phyloP scores from a whole-genome alignment of 1,140 invertebrate genomes.

The Solenopsis fugax region DNA sequence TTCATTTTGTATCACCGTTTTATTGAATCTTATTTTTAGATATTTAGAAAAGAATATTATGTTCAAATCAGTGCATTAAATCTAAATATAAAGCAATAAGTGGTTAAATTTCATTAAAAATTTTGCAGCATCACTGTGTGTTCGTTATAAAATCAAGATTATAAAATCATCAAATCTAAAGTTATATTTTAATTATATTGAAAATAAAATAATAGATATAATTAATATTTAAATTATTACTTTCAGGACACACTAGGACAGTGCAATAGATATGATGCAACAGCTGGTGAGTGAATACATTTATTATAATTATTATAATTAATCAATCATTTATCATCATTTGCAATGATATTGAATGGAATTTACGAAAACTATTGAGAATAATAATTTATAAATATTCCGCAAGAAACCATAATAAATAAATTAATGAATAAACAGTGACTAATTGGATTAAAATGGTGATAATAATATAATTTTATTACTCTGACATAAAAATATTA shows the following conservation, averaged over 20 bases:
- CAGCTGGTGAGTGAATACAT: not conserved
- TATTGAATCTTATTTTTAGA: too few relatives aligned
- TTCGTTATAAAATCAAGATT: too few relatives aligned
- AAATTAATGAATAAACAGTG: not conserved
- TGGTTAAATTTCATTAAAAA: too few relatives aligned
- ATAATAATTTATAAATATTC: too few relatives aligned
- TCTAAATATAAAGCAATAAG: too few relatives aligned
- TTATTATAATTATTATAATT: slow-evolving; percentile 14
- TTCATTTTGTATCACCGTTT: too few relatives aligned
- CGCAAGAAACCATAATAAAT: too few relatives aligned
- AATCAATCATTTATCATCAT: not conserved
- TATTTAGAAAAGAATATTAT: too few relatives aligned
- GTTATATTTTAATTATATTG: slow-evolving; percentile 4
- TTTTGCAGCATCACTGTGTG: too few relatives aligned
- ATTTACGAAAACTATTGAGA: too few relatives aligned
- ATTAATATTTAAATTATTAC: slow-evolving; percentile 9
- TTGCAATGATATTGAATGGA: not conserved
- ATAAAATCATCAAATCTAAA: not conserved
- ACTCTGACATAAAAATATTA: not conserved
- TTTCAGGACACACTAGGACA: not conserved
- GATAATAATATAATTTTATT: not conserved
- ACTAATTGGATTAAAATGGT: not conserved
- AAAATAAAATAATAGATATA: not conserved
- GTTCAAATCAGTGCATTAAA: too few relatives aligned
- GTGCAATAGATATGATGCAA: not conserved